Base-by-base conservation (phyloP, 2,113 vertebrate species). In the Serinus canaria region DNA sequence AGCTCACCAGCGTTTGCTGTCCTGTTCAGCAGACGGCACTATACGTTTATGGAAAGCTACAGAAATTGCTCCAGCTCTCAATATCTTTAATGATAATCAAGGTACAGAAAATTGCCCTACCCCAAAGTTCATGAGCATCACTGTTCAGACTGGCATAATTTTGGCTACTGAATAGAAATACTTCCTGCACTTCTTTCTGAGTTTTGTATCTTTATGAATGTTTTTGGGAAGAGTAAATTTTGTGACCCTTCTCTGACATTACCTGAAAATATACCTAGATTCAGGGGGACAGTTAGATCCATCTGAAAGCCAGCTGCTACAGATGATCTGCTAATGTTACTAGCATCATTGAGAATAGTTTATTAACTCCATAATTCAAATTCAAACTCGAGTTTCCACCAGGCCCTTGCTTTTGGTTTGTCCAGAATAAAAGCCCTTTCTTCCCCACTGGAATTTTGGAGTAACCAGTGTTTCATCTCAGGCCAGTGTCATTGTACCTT, bases 21-120 rank as follows among this genome's bases (percentile, higher is more conserved):
- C 99, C 73, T 99, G 99, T 92, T 99, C 99, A n/a, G 99, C 98
- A 37, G 99, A 99, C 74, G 99, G 99, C 88, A 99, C 99, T 15
- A 98, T 99, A 76, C 98, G 99, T 62, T 97, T 99, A 12, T 99
- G 99, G 99, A 98, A 98, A 37, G 98, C 99, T 81, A 97, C 98
- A 50, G 98, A 98, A 97, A 96, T 97, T 30, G 97, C 98, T 64
- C 99, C 99, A 11, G 98, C 99, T 86, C 98, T 99, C 9, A 98
- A 97, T 52, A 90, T 99, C 53, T 99, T 99, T 98, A 99, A 98
- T 72, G 98, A 99, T 96, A 98, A 99, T 97, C 98, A 98, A 98
- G 99, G 99, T 99, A 98, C 22, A 18, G 47, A 62, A 93, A 85
- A 58, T 35, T 17, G 0, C 33, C 31, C 62, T 88, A 1, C 11